Evolutionary conservation across 2,797 vertebrate species (phyloP), one percentile per base, ranked within the genome.

Genomic region (Cuculus canorus): DNA sequence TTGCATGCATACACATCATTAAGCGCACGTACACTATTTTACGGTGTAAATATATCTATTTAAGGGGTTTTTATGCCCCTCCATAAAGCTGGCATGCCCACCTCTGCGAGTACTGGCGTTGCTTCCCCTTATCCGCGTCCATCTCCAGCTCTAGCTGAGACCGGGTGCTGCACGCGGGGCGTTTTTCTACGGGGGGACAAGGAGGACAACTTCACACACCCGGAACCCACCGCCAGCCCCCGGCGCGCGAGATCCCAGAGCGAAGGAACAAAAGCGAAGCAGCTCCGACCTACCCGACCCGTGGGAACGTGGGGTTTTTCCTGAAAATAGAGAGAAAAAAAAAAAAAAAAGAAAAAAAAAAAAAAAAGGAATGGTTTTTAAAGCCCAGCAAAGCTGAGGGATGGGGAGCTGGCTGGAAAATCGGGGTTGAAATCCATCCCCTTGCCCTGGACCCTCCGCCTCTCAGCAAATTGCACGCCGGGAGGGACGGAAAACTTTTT

Each of bases 111-210:
- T 95, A 96, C 90, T 96, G 96, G 93, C 96, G 95, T 73, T 96
- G 96, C 92, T 96, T 96, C 95, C 95, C 96, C 92, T 96, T 95
- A 90, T 96, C 93, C 69, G 93, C 91, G 77, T 96, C 93, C 96
- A 96, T 96, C 95, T 96, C 96, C 95, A 96, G 95, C 91, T 96
- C 92, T 96, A 96, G 96, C 90, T 95, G 96, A 93, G 95, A 69
- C 91, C 93, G 86, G 92, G 81, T 94, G 95, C 92, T 78, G 90
- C 96, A 88, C 96, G 93, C 94, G 95, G 95, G 96, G 92, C 93
- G 96, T 94, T 96, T 95, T 77, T 96, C 96, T 96, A 95, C 63
- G 93, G 92, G 92, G 94, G 96, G 95, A 96, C 96, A 96, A 95
- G 95, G 94, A 93, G 95, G 92, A 96, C 70, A 96, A 96, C 95